Base-by-base conservation (phyloP, 1,140 invertebrate species). In the Dinoponera quadriceps region DNA sequence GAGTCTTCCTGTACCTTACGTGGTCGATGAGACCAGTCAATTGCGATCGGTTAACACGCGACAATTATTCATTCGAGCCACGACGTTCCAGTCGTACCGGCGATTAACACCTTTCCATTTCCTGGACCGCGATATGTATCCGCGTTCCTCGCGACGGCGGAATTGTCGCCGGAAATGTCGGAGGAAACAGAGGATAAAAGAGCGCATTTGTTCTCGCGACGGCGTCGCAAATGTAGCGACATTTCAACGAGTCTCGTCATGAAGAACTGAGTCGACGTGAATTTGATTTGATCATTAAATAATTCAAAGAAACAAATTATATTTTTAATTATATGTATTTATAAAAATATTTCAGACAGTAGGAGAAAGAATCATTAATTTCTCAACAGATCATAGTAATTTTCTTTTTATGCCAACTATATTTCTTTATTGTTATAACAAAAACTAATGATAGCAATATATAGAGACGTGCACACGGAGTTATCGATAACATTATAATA, bases 31-130 rank as follows among this genome's bases (percentile, higher is more conserved):
- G 49, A 68, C 51, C 22, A 29, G 9, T 13, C 33, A 55, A 86
- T 81, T 44, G 14, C 49, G 9, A 29, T 57, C 27, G 69, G 74
- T 81, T 86, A 86, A 75, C 82, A 33, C 49, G 16, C 51, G 48
- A 16, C 55, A 77, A 84, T 84, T 84, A 82, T 77, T 81, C 69
- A 60, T 60, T 88, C 38, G 20, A 73, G 27, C 63, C 68, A 85
- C 25, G 22, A 33, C n/a, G 25, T 78, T 71, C 69, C 62, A 54
- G 18, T 18, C 5, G 7, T 59, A 7, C n/a, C 1, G 2, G 69
- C 38, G 49, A 60, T 74, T 74, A 84, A 54, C 74, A 84, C 73
- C 60, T 62, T 27, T 13, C 18, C 11, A 73, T 84, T 51, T 25
- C 38, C 44, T 18, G 29, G 51, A 59, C 59, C 65, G 18, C 38